Percentiles rank a stretch among this genome's conserved stretches.
Evolutionary conservation across 1,140 invertebrate genomes (phyloP).

Genomic region (Limonius californicus): DNA sequence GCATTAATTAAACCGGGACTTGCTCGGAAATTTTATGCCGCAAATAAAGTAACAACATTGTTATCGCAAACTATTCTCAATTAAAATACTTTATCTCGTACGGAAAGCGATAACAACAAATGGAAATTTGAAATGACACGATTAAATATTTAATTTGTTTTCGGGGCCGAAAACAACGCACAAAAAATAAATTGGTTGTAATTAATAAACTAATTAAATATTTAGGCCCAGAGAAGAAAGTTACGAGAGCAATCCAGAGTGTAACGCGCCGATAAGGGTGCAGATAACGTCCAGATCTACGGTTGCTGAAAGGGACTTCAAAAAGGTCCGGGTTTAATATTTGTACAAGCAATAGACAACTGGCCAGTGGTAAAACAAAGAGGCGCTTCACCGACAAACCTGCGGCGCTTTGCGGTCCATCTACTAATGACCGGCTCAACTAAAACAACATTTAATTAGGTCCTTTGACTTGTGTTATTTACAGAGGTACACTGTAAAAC

Average conservation of each 20-base stretch:
- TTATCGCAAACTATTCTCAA: not conserved
- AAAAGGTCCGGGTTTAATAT: not conserved
- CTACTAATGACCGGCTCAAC: slow-evolving; percentile 39
- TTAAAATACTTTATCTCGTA: not conserved
- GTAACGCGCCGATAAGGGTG: no score
- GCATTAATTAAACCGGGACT: not conserved
- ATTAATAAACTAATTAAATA: no score
- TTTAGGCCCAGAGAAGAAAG: no score
- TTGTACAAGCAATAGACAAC: slow-evolving; percentile 10
- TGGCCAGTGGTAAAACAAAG: slow-evolving; percentile 7
- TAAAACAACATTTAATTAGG: slow-evolving; percentile 42
- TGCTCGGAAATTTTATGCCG: not conserved
- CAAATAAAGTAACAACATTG: not conserved
- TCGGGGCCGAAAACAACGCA: no score
- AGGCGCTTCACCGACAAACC: slow-evolving; percentile 27
- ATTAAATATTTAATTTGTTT: not conserved
- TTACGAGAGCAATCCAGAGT: no score
- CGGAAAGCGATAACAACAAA: not conserved
- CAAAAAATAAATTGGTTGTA: no score
- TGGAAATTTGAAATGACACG: not conserved
- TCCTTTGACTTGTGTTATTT: slow-evolving; percentile 38
- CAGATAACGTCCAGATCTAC: no score
- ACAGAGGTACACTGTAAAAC: slow-evolving; percentile 35
- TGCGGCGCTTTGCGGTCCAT: slow-evolving; percentile 37
- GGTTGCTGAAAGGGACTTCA: not conserved